Evolutionary conservation across 2,113 vertebrate species (phyloP), one percentile per base, ranked within the genome.

Genomic region (Boleophthalmus pectinirostris): DNA sequence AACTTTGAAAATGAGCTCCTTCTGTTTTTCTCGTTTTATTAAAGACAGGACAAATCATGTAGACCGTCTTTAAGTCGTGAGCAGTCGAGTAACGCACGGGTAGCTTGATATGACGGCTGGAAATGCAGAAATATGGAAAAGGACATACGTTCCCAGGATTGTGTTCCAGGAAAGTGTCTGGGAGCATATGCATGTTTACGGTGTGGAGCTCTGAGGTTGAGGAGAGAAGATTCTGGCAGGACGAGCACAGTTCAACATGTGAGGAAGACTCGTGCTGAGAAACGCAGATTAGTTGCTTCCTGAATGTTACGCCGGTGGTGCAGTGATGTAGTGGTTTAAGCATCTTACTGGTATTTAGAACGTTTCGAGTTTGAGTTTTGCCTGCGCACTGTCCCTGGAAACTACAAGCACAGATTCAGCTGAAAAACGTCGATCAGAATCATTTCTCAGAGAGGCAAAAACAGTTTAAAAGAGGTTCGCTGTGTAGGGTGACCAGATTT

Each of bases 81-180:
- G 15, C 3, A 18, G 78, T 78, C 78, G 78, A 69, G 43, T 82
- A 70, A 16, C 80, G 76, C 77, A 71, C 70, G 66, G 38, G 68
- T 73, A 35, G 69, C 73, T 83, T 75, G 53, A 71, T 68, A 82
- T 74, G 73, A 20, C 53, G 75, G 68, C 18, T 33, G 67, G 49
- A 73, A 78, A 81, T 77, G 70, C 51, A 75, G 56, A 75, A 82
- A 80, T 83, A 78, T 11, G 70, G 16, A 78, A 77, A 79, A 20
- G 25, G 57, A 64, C 60, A 65, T 87, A 71, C 64, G 68, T 80
- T 82, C 13, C 16, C 5, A 54, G 63, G 53, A 83, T 74, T 68
- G 72, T 75, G 43, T 77, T 78, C 78, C 76, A 86, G 78, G 67
- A 82, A 87, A 85, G 74, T 80, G 78, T 87, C 79, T 66, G 65